Evolutionary conservation across 2,888 invertebrate species (phyloP).

Genomic region (Creontiades dilutus): DNA sequence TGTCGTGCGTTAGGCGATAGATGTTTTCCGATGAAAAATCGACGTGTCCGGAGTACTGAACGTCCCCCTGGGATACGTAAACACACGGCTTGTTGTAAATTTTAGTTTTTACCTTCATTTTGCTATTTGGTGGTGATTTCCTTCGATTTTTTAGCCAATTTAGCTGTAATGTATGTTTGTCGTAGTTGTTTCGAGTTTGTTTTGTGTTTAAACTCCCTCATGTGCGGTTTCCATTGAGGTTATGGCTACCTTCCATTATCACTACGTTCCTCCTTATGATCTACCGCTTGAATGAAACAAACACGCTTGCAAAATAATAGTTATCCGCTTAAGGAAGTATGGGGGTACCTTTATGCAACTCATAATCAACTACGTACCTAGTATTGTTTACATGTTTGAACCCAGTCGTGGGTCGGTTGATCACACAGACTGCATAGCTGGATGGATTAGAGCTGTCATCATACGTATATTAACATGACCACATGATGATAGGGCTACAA

Average conservation of each 20-base stretch:
- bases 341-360: neutral
- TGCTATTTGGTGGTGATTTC: neutral
- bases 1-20: neutral
- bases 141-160: neutral
- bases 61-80: neutral
- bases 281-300: neutral
- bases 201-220: slow-evolving; percentile 1
- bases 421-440: too few relatives aligned
- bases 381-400: too few relatives aligned
- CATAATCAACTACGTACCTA: too few relatives aligned
- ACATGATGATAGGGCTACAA: too few relatives aligned
- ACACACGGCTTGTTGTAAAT: neutral
- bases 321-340: neutral
- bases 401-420: too few relatives aligned
- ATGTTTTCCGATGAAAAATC: slow-evolving; percentile 20
- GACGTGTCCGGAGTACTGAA: neutral
- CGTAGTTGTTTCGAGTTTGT: neutral
- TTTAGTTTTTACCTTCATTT: neutral
- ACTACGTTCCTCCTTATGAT: neutral
- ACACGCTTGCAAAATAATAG: neutral
- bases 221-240: slow-evolving; percentile 20
- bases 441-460: too few relatives aligned
- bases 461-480: too few relatives aligned
- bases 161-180: neutral
- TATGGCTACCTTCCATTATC: neutral